A percentile compares a stretch with the other conserved stretches of the same genome.
These are phyloP conservation scores for Leistus spinibarbis DNA, from an alignment of 2,888 invertebrate species.

Conservation along the genomic window DNA sequence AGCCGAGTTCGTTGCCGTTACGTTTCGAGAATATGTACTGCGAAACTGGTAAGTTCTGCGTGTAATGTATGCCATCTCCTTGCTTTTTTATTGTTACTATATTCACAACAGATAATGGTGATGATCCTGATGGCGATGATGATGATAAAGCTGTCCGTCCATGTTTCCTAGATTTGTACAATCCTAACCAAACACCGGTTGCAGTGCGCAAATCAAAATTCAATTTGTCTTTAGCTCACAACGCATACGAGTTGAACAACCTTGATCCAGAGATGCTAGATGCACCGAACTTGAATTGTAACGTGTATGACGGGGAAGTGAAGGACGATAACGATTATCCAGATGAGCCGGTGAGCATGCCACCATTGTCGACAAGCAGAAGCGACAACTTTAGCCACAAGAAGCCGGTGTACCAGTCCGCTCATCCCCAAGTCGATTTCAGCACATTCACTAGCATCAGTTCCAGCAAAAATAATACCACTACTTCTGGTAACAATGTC, in stretches of 20 bases:
- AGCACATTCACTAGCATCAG: slow-evolving; percentile 34
- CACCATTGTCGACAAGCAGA: slow-evolving; percentile 58
- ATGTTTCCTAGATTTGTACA: slow-evolving; percentile 68
- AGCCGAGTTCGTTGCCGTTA: neutral
- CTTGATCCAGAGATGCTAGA: slow-evolving; percentile 69
- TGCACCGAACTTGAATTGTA: slow-evolving; percentile 60
- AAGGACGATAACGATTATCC: slow-evolving; percentile 55
- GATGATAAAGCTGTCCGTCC: slow-evolving; percentile 60
- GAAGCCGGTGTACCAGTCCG: slow-evolving; percentile 77
- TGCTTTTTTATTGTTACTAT: neutral
- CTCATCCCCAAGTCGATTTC: slow-evolving; percentile 62
- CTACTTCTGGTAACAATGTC: neutral
- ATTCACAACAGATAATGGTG: neutral
- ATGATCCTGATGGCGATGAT: slow-evolving; percentile 43
- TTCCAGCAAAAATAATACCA: slow-evolving; percentile 37
- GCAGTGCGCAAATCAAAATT: slow-evolving; percentile 71
- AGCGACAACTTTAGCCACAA: slow-evolving; percentile 69
- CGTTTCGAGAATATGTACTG: slow-evolving; percentile 25
- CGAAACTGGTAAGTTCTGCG: slow-evolving; percentile 22
- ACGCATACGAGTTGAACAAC: slow-evolving; percentile 70
- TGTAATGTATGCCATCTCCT: neutral
- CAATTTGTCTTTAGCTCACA: slow-evolving; percentile 70
- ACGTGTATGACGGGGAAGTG: slow-evolving; percentile 54
- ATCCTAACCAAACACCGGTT: slow-evolving; percentile 66
- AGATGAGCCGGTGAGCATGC: slow-evolving; percentile 64